phyloP scores from a whole-genome alignment of 1,140 invertebrate species.

The Gryllus bimaculatus region DNA sequence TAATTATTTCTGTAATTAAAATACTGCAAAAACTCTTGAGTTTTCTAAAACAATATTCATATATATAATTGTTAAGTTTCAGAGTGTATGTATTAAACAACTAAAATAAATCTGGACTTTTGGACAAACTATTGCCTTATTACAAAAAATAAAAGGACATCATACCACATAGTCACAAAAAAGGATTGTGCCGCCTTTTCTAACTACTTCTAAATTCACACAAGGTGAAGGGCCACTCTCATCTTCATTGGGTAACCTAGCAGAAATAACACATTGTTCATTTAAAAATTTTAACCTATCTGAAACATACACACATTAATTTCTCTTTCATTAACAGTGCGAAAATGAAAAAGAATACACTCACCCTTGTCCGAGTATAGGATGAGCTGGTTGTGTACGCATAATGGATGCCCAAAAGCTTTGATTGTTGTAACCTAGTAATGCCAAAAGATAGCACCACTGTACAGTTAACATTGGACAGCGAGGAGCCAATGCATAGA shows the following conservation, averaged over 20 bases:
- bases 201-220: slow-evolving; percentile 46
- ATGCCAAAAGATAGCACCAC: slow-evolving; percentile 60
- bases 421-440: slow-evolving; percentile 52
- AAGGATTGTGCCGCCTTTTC: slow-evolving; percentile 47
- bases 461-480: slow-evolving; percentile 54
- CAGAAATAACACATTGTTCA: neutral
- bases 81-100: too few relatives aligned
- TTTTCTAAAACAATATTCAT: too few relatives aligned
- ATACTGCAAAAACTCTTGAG: too few relatives aligned
- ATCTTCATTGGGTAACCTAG: slow-evolving; percentile 26
- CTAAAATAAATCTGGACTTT: too few relatives aligned
- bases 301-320: neutral
- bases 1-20: too few relatives aligned
- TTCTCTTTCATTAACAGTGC: neutral
- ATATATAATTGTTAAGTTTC: too few relatives aligned
- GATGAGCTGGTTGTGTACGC: slow-evolving; percentile 13
- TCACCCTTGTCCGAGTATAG: slow-evolving; percentile 15
- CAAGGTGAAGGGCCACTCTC: slow-evolving; percentile 28
- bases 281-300: neutral
- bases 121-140: neutral
- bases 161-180: slow-evolving; percentile 62
- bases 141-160: neutral
- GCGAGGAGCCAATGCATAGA: slow-evolving; percentile 39
- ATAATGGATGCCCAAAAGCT: slow-evolving; percentile 52
- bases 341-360: neutral